Evolutionary conservation across 2,797 vertebrate species (phyloP).

Genomic region (Odontamblyopus lacepedii): DNA sequence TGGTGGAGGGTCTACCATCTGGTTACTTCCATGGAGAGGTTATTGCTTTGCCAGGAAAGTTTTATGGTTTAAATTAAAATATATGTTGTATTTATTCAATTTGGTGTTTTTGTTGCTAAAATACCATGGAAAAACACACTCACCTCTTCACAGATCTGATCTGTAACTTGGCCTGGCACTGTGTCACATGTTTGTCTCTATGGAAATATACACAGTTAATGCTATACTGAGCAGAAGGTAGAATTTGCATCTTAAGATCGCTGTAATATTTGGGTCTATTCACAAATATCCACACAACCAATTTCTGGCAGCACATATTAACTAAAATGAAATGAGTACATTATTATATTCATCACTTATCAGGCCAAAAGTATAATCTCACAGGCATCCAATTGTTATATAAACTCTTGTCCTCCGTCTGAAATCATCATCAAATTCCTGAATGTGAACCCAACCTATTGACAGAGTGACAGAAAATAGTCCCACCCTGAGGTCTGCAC

Average conservation of each 20-base stretch:
- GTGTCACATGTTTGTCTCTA: no score
- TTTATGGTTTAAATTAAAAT: background rate
- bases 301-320: no score
- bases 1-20: background rate
- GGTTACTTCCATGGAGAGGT: background rate
- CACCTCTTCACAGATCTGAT: no score
- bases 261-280: background rate
- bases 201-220: no score
- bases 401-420: background rate
- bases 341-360: no score
- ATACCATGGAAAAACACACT: no score
- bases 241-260: no score
- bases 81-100: no score
- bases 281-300: background rate
- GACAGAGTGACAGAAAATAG: slow-evolving; percentile 15
- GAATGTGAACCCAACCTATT: background rate
- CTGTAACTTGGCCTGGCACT: no score
- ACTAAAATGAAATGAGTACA: no score
- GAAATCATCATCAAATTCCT: background rate
- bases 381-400: background rate
- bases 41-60: background rate
- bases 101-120: no score
- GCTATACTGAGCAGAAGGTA: background rate
- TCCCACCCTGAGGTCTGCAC: slow-evolving; percentile 40
- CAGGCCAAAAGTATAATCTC: no score